Evolutionary conservation across 2,888 invertebrate species (phyloP).

Genomic region (Anarsia innoxiella): DNA sequence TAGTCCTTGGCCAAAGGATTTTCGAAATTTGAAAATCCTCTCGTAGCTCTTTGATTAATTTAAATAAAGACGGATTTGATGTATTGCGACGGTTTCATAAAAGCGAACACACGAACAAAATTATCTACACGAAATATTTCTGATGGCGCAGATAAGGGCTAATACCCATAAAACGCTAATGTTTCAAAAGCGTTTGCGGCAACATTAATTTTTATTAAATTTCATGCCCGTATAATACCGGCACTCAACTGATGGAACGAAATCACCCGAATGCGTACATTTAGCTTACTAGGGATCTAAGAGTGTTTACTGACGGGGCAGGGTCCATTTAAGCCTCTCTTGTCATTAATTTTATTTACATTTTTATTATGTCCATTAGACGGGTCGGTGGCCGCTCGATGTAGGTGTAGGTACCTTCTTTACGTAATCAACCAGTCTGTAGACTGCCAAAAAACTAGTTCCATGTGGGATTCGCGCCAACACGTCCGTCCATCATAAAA

Average conservation of each 20-base stretch:
- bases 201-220: constrained; percentile 4
- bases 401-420: constrained; percentile 51
- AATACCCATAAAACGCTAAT: constrained; percentile 6
- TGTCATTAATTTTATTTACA: constrained; percentile 58
- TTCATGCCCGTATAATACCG: constrained; percentile 3
- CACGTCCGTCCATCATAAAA: constrained; percentile 18
- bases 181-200: not conserved
- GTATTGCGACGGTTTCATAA: no score
- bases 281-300: constrained; percentile 6
- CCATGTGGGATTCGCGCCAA: constrained; percentile 48
- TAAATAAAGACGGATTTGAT: no score
- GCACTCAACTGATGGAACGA: constrained; percentile 4
- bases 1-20: no score
- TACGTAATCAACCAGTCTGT: constrained; percentile 61
- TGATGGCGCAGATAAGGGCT: constrained; percentile 6
- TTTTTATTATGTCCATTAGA: constrained; percentile 55
- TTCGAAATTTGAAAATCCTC: no score
- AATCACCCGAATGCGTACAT: constrained; percentile 1
- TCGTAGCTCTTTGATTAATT: no score
- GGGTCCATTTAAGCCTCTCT: constrained; percentile 36
- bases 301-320: constrained; percentile 11
- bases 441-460: constrained; percentile 67
- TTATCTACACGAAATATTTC: no score
- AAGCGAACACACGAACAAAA: no score
- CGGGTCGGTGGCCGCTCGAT: constrained; percentile 59